Percentiles rank a stretch among this genome's conserved stretches.
Evolutionary conservation across 1,140 invertebrate species (phyloP).

Genomic region (Artemia franciscana): DNA sequence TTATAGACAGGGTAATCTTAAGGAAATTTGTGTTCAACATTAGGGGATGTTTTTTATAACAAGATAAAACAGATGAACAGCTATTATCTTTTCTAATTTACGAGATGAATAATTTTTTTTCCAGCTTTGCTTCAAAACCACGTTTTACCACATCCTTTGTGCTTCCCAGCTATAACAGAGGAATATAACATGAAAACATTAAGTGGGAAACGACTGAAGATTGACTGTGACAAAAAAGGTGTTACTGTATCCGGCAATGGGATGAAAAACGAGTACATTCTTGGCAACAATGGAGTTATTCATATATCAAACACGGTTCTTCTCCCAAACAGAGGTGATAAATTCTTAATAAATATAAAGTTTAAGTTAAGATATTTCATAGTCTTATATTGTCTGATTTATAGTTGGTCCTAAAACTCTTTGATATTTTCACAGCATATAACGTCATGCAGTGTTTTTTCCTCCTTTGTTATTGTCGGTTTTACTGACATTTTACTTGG

Average conservation of each 20-base stretch:
- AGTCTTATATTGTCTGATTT: background rate
- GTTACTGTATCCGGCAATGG: slow-evolving; percentile 19
- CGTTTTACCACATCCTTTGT: slow-evolving; percentile 23
- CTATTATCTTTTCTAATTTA: no score
- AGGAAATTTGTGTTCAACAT: no score
- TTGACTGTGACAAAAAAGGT: slow-evolving; percentile 21
- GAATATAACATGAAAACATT: slow-evolving; percentile 21
- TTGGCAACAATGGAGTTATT: slow-evolving; percentile 23
- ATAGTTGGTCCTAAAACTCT: no score
- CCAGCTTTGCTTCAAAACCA: slow-evolving; percentile 24
- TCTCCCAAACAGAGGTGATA: slow-evolving; percentile 22
- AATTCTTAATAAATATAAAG: background rate
- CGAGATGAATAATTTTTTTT: slow-evolving; percentile 8
- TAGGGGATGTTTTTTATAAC: no score
- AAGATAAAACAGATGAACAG: no score
- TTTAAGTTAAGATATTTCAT: background rate
- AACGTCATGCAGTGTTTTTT: no score
- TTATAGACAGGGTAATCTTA: no score
- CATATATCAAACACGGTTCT: slow-evolving; percentile 23
- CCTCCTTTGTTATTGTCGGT: no score
- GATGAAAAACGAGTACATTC: slow-evolving; percentile 16
- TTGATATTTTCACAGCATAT: no score
- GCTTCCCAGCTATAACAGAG: slow-evolving; percentile 22
- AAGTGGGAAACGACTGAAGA: slow-evolving; percentile 16
- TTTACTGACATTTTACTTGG: no score